Evolutionary conservation across 2,113 vertebrate genomes (phyloP), one percentile per base, ranked within the genome.

Genomic region (Albula glossodonta): DNA sequence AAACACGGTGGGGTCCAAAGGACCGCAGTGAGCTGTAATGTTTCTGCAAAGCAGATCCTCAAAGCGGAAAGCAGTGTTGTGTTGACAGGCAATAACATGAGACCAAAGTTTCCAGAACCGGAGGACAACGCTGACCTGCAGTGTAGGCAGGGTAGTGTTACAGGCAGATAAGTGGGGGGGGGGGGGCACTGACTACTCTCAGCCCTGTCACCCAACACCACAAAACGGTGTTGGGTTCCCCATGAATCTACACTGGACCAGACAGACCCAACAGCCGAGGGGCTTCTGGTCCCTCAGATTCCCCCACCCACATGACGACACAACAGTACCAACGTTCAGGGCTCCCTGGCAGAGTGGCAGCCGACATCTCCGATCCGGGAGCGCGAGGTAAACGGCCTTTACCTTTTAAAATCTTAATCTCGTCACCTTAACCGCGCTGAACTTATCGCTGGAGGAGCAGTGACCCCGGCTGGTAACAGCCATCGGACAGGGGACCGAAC

Each of bases 21-120:
- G 7, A 15, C 60, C 17, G 70, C 70, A 22, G 60, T 2, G 15
- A 3, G 48, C 11, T 31, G 31, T 51, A 51, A 51, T 52, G 51
- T 9, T 22, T n/a, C 25, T 22, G 74, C 74, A 52, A n/a, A 53
- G 70, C 15, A 25, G 41, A 84, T 2, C 2, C 31, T 13, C 48
- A 70, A 48, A 60, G 70, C 10, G 12, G 51, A 52, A 22, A 70
- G 22, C 5, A 81, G 81, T 22, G 74, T 15, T 25, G 60, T 48
- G 2, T 52, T 83, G 77, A 79, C 60, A 48, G 4, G 57, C 57
- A 91, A 82, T 88, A 41, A 92, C 81, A 86, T 6, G 89, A 91
- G 90, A 90, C 51, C n/a, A 63, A 9, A 2, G 89, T 91, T 92
- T 91, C 89, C 89, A 92, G 60, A 87, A 82, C 87, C 87, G 52